These are phyloP conservation scores for Pheosia gnoma DNA, from an alignment of 2,888 invertebrate genomes.

Conservation along the genomic window DNA sequence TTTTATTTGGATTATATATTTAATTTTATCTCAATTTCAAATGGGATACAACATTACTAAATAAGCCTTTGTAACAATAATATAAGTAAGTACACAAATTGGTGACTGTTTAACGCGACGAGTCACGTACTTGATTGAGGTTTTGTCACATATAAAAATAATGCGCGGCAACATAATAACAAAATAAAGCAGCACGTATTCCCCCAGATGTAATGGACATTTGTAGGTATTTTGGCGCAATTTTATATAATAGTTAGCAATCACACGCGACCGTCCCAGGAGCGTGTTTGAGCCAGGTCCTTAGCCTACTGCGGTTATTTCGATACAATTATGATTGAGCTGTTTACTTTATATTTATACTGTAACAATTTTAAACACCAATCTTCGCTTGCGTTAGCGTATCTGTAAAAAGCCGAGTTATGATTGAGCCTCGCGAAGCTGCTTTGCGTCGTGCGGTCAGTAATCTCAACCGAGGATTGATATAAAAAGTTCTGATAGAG, in stretches of 20 bases:
- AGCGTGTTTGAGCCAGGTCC: not conserved
- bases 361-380: not conserved
- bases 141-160: not conserved
- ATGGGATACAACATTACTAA: not conserved
- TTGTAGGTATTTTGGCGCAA: not conserved
- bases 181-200: not conserved
- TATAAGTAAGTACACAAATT: not conserved
- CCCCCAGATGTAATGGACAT: not conserved
- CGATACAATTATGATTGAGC: not conserved
- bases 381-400: not conserved
- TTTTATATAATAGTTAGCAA: slow-evolving; percentile 7
- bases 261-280: slow-evolving; percentile 7
- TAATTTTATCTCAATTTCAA: not conserved
- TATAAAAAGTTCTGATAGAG: too few relatives aligned
- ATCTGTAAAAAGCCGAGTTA: not conserved
- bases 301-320: not conserved
- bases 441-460: too few relatives aligned
- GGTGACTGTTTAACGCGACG: not conserved
- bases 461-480: too few relatives aligned
- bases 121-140: not conserved
- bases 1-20: not conserved
- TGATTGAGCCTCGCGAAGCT: too few relatives aligned
- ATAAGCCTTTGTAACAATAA: not conserved
- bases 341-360: not conserved
- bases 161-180: not conserved